These are phyloP conservation scores for Drosophila subquinaria DNA, from an alignment of 2,888 invertebrate species.

Conservation along the genomic window DNA sequence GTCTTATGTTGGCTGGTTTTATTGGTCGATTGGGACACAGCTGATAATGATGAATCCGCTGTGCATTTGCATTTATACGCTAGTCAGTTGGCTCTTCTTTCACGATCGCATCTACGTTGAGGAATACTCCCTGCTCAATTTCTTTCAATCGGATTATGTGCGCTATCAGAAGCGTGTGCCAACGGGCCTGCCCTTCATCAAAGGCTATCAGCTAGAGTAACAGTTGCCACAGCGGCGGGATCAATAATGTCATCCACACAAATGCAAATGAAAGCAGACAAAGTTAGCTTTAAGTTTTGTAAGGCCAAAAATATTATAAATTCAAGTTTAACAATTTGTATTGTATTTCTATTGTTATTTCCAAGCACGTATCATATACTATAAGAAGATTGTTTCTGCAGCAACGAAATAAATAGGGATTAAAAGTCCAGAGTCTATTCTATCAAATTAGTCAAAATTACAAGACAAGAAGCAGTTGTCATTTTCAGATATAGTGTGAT, in stretches of 20 bases:
- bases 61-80: conserved; percentile 92
- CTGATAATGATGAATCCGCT: conserved; percentile 96
- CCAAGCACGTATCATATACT: not conserved
- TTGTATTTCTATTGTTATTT: conserved; percentile 19
- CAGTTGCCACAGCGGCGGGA: conserved; percentile 1
- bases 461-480: not conserved
- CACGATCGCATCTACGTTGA: conserved; percentile 94
- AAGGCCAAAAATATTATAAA: conserved; percentile 16
- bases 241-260: conserved; percentile 61
- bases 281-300: conserved; percentile 36
- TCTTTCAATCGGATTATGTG: conserved; percentile 95
- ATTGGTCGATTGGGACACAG: conserved; percentile 99
- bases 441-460: not conserved
- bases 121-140: conserved; percentile 94
- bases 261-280: conserved; percentile 44
- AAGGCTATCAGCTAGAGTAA: conserved; percentile 88
- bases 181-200: conserved; percentile 95
- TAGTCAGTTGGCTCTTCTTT: conserved; percentile 97
- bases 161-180: conserved; percentile 93
- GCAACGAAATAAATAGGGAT: conserved; percentile 36
- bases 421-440: not conserved
- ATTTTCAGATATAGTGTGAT: conserved; percentile 11
- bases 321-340: conserved; percentile 2
- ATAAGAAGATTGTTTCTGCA: conserved; percentile 13
- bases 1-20: conserved; percentile 99